A percentile compares a stretch with the other conserved stretches of the same genome.
Evolutionary conservation across 2,888 invertebrate genomes (phyloP).

Genomic region (Margaritifera margaritifera): DNA sequence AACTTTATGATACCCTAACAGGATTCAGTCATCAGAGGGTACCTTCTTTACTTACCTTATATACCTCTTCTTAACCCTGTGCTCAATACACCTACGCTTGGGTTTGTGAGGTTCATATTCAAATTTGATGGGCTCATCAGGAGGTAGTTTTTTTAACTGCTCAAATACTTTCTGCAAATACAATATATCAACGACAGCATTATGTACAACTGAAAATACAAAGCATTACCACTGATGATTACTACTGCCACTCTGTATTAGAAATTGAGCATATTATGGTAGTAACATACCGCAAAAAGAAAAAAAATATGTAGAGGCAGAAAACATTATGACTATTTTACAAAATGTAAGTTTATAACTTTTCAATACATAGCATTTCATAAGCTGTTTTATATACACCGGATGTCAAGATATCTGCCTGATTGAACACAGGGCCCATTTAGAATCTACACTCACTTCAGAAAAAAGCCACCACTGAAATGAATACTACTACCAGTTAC

Average conservation of each 20-base stretch:
- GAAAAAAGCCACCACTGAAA: conserved; percentile 1
- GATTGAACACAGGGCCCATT: neutral
- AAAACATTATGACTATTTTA: no score
- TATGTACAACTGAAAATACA: conserved; percentile 2
- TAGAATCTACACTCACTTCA: neutral
- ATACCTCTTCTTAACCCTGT: conserved; percentile 66
- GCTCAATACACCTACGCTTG: conserved; percentile 57
- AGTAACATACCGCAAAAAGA: no score
- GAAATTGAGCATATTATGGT: no score
- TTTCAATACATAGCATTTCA: neutral
- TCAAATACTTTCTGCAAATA: conserved; percentile 74
- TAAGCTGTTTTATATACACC: neutral
- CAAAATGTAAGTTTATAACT: no score
- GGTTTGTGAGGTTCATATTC: conserved; percentile 57
- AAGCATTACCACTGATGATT: conserved; percentile 1
- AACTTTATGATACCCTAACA: no score
- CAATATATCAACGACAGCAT: no score
- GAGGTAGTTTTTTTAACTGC: conserved; percentile 80
- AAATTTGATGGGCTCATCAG: conserved; percentile 75
- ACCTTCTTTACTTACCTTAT: conserved; percentile 44
- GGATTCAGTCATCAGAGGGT: neutral
- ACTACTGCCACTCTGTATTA: neutral
- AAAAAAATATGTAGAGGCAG: no score
- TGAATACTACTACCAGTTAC: neutral
- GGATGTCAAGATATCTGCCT: neutral